Conservation (phyloP, 2,888 invertebrate genomes). For the Spilosoma lubricipeda region DNA sequence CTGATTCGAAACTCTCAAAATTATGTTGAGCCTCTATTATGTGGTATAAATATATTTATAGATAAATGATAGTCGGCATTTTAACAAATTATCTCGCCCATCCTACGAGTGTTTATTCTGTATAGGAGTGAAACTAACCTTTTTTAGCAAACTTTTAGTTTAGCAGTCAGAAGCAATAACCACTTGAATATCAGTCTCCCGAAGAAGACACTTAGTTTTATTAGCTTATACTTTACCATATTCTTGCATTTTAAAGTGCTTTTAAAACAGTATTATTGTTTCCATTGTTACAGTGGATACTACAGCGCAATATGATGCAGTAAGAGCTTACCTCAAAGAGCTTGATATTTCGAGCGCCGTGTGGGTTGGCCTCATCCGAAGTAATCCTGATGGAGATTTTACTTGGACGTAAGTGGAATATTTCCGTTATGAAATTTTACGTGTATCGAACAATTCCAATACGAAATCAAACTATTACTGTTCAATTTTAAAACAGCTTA, state of each 20-base stretch:
- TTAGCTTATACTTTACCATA: neutral
- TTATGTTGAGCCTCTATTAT: no score
- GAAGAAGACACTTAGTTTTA: no score
- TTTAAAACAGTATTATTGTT: neutral
- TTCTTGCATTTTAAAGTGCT: neutral
- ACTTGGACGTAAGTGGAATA: slow-evolving; percentile 90
- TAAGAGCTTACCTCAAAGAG: slow-evolving; percentile 91
- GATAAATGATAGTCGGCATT: no score
- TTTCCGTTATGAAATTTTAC: neutral
- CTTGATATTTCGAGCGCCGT: slow-evolving; percentile 91
- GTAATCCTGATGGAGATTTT: slow-evolving; percentile 89
- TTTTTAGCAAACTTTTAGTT: no score
- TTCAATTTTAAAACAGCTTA: neutral
- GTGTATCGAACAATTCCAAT: neutral
- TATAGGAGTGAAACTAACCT: no score
- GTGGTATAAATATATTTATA: no score
- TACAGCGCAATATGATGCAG: slow-evolving; percentile 91
- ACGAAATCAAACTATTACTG: neutral
- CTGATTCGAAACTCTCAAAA: no score
- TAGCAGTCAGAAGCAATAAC: no score
- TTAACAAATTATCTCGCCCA: no score
- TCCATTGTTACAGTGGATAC: slow-evolving; percentile 89
- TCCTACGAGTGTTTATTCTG: no score
- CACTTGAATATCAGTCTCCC: no score
- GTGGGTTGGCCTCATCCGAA: slow-evolving; percentile 92